Evolutionary conservation across 2,113 vertebrate genomes (phyloP), one percentile per base, ranked within the genome.

Genomic region (Catagonus wagneri): DNA sequence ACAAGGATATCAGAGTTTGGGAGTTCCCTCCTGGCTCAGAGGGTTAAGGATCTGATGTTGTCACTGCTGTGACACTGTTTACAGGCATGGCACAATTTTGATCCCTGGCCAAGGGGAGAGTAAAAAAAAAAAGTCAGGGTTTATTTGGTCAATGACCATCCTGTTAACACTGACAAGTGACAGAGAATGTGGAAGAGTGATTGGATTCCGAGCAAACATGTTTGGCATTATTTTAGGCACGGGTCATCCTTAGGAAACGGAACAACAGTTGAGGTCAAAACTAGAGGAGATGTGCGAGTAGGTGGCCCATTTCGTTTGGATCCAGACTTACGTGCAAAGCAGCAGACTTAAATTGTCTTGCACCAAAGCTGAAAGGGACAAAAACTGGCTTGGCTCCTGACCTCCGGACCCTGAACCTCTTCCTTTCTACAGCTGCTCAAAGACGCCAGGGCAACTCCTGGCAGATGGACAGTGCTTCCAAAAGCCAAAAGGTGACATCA

Each of bases 151-250:
- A 19, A 4, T 6, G 58, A 6, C 32, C 1, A 2, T n/a, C 4
- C 20, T 50, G 1, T 13, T 11, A 7, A 1, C 2, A 1, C 2
- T 16, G 32, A 15, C 0, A 15, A 72, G 4, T 19, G 10, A 32
- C 0, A 5, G 32, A 71, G 6, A 66, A 83, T 8, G 29, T 2
- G 56, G 56, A 10, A 52, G 66, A 29, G 8, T 11, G 19, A 25
- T 0, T 7, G 39, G 17, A 34, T 65, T 39, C 52, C 22, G 34
- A 39, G 65, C n/a, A 50, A 65, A 52, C 0, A 0, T 16, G 27
- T n/a, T 6, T 0, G 1, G 10, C 22, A 6, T 84, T 25, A 19
- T 17, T 75, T 87, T 20, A 19, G 52, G 22, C n/a, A 34, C 32
- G 2, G 1, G 2, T 50, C 29, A 14, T 15, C 32, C 20, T 9